phyloP scores from a whole-genome alignment of 1,140 invertebrate species.

The Andricus grossulariae region DNA sequence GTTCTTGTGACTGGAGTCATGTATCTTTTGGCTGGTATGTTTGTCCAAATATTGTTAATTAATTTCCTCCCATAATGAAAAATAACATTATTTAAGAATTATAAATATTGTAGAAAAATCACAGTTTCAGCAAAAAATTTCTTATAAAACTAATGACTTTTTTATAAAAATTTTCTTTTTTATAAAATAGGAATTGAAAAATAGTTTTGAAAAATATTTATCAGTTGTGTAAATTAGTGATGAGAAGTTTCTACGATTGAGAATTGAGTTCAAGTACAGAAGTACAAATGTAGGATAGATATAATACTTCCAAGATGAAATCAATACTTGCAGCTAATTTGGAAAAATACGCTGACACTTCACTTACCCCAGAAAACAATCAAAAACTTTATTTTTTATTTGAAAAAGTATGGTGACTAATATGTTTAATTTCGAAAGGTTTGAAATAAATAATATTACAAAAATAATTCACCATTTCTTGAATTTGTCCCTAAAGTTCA shows the following conservation, averaged over 20 bases:
- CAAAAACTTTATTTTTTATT: too few species aligned
- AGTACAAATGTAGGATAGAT: slow-evolving; percentile 13
- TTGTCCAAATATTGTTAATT: neutral
- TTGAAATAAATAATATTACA: too few species aligned
- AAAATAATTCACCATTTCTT: too few species aligned
- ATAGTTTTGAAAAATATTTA: slow-evolving; percentile 13
- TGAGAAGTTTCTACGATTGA: neutral
- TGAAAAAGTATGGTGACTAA: too few species aligned
- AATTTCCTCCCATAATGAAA: neutral
- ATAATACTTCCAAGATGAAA: neutral
- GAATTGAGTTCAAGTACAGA: neutral
- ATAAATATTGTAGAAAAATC: too few species aligned
- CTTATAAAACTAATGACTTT: neutral
- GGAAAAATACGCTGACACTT: neutral
- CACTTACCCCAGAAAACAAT: too few species aligned
- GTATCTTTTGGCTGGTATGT: slow-evolving; percentile 90
- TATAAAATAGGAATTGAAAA: neutral
- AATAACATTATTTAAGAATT: too few species aligned
- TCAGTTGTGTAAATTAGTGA: neutral
- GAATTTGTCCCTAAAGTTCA: too few species aligned
- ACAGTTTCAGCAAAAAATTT: too few species aligned
- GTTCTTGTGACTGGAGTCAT: slow-evolving; percentile 93
- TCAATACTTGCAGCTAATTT: slow-evolving; percentile 3
- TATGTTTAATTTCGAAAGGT: too few species aligned
- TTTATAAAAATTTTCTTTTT: neutral